Evolutionary conservation across 2,888 invertebrate genomes (phyloP).

Genomic region (Acronicta aceris): DNA sequence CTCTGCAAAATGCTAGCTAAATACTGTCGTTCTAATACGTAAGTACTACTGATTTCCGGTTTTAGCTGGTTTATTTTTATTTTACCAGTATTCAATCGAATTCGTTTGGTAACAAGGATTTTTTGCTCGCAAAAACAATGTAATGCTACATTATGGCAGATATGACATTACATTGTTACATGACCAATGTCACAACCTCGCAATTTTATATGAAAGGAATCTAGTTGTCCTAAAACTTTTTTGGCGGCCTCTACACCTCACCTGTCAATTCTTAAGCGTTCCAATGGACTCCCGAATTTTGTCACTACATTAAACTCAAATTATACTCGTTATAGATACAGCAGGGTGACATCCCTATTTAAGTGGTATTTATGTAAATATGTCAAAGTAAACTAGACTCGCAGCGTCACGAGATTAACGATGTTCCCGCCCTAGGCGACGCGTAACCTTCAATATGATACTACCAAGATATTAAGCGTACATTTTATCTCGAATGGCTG

Average conservation of each 20-base stretch:
- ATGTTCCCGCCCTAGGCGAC: slow-evolving; percentile 63
- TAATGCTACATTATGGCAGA: neutral
- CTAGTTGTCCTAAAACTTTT: too few species aligned
- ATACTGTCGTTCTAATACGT: slow-evolving; percentile 14
- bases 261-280: too few species aligned
- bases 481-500: slow-evolving; percentile 38
- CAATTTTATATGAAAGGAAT: too few species aligned
- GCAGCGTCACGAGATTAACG: slow-evolving; percentile 73
- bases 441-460: slow-evolving; percentile 49
- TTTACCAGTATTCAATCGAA: neutral
- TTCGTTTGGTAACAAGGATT: neutral
- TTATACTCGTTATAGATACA: slow-evolving; percentile 41
- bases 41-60: slow-evolving; percentile 9
- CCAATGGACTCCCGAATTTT: slow-evolving; percentile 46
- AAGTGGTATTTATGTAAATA: slow-evolving; percentile 73
- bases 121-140: too few species aligned
- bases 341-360: slow-evolving; percentile 61
- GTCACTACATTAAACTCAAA: slow-evolving; percentile 49
- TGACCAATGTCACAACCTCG: too few species aligned
- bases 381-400: slow-evolving; percentile 65
- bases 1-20: slow-evolving; percentile 23
- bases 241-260: too few species aligned
- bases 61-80: neutral
- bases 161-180: too few species aligned
- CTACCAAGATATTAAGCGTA: slow-evolving; percentile 54